Evolutionary conservation across 1,140 invertebrate genomes (phyloP).

Genomic region (Penaeus indicus): DNA sequence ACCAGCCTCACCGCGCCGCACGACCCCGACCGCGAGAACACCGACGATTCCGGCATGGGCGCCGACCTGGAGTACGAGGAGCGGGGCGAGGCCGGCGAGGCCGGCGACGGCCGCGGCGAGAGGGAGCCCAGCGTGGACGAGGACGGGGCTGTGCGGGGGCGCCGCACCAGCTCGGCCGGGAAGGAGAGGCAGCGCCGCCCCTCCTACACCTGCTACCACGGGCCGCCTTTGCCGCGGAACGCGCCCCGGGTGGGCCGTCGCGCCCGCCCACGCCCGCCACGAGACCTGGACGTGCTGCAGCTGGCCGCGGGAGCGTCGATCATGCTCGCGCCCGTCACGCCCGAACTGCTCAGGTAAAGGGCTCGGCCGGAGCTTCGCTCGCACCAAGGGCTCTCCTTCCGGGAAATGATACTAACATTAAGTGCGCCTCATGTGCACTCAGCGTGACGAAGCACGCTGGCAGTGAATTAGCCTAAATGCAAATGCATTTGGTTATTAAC

Average conservation of each 20-base stretch:
- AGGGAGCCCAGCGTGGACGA: slow-evolving; percentile 37
- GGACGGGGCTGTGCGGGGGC: background rate
- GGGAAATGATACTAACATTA: too few relatives aligned
- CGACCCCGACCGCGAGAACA: slow-evolving; percentile 60
- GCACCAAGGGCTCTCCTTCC: too few relatives aligned
- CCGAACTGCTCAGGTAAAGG: slow-evolving; percentile 65
- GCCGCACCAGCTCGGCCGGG: background rate
- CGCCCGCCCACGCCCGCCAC: slow-evolving; percentile 50
- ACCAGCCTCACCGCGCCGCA: slow-evolving; percentile 19
- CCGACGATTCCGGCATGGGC: slow-evolving; percentile 63
- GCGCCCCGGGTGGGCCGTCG: slow-evolving; percentile 59
- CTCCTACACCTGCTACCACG: slow-evolving; percentile 66
- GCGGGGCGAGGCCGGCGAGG: background rate
- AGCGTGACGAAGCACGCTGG: too few relatives aligned
- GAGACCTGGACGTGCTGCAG: slow-evolving; percentile 62
- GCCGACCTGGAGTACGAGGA: slow-evolving; percentile 58
- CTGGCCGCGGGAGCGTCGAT: slow-evolving; percentile 64
- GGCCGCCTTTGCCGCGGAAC: slow-evolving; percentile 53
- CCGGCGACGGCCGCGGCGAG: slow-evolving; percentile 26
- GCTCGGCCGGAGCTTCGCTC: background rate
- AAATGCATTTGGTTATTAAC: too few relatives aligned
- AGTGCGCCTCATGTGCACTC: too few relatives aligned
- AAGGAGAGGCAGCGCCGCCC: slow-evolving; percentile 57
- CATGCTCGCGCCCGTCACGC: slow-evolving; percentile 66
- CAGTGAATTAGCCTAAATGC: too few relatives aligned